A percentile compares a stretch with the other conserved stretches of the same genome.
Conservation (phyloP, 2,113 vertebrate species). For the Oreochromis tanganicae region DNA sequence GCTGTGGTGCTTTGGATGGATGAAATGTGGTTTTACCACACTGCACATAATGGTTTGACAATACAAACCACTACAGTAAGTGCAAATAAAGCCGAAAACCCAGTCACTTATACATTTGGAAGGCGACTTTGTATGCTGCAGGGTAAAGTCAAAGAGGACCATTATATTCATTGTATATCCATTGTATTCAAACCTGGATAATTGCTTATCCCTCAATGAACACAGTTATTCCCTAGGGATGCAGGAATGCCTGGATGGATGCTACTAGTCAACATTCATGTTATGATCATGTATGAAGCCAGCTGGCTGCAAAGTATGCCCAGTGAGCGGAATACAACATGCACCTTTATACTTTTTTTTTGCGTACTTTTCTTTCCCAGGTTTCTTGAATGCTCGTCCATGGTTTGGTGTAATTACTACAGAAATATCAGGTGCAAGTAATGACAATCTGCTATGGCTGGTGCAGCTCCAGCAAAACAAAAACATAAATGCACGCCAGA, state of each 20-base stretch:
- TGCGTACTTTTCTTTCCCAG: background rate
- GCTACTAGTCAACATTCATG: background rate
- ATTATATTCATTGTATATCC: background rate
- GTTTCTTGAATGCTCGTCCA: background rate
- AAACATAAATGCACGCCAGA: background rate
- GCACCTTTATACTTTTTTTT: background rate
- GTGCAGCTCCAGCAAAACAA: background rate
- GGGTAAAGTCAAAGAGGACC: background rate
- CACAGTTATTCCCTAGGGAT: background rate
- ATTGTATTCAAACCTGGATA: background rate
- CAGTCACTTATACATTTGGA: background rate
- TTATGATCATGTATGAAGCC: background rate
- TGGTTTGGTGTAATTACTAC: background rate
- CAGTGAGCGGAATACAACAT: background rate
- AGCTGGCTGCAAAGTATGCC: too few species aligned
- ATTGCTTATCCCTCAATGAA: background rate
- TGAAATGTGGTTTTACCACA: constrained; percentile 21
- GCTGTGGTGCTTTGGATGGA: constrained; percentile 7
- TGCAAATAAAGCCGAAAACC: background rate
- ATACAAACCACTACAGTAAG: background rate
- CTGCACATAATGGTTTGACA: constrained; percentile 11
- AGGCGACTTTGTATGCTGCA: background rate
- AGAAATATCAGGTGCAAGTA: background rate
- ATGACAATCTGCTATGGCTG: background rate
- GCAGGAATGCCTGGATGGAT: background rate